phyloP scores from a whole-genome alignment of 2,113 vertebrate species.

The Aegotheles bennettii region DNA sequence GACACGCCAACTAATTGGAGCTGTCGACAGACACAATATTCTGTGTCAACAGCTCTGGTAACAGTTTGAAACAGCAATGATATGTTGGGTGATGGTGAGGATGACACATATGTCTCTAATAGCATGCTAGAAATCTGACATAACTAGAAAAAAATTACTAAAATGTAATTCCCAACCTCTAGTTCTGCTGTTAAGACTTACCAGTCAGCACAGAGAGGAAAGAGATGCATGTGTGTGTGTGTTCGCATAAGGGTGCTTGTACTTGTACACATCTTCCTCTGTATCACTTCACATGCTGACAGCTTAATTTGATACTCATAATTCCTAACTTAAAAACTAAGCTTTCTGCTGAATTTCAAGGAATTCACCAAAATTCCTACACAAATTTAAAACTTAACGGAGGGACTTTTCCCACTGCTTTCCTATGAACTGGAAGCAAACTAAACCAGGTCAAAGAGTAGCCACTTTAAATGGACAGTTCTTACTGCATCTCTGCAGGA shows the following conservation, averaged over 20 bases:
- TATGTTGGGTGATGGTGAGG: conserved; percentile 82
- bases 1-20: conserved; percentile 84
- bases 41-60: conserved; percentile 82
- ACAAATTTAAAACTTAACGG: conserved; percentile 6
- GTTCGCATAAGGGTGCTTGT: conserved; percentile 2
- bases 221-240: neutral
- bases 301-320: conserved; percentile 74
- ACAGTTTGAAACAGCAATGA: conserved; percentile 85
- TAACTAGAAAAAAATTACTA: conserved; percentile 79
- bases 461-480: neutral
- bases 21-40: conserved; percentile 86
- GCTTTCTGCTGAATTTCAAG: conserved; percentile 66
- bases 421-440: neutral
- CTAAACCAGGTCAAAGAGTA: neutral
- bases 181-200: conserved; percentile 47
- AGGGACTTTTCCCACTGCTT: neutral
- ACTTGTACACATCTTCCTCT: conserved; percentile 52
- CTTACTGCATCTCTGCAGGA: neutral
- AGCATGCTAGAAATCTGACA: conserved; percentile 80
- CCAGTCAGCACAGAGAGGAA: neutral
- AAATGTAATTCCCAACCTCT: conserved; percentile 69
- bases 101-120: conserved; percentile 81
- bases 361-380: conserved; percentile 45
- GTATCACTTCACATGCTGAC: conserved; percentile 70
- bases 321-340: conserved; percentile 71